phyloP scores from a whole-genome alignment of 2,113 vertebrate species.

The Cervus canadensis region DNA sequence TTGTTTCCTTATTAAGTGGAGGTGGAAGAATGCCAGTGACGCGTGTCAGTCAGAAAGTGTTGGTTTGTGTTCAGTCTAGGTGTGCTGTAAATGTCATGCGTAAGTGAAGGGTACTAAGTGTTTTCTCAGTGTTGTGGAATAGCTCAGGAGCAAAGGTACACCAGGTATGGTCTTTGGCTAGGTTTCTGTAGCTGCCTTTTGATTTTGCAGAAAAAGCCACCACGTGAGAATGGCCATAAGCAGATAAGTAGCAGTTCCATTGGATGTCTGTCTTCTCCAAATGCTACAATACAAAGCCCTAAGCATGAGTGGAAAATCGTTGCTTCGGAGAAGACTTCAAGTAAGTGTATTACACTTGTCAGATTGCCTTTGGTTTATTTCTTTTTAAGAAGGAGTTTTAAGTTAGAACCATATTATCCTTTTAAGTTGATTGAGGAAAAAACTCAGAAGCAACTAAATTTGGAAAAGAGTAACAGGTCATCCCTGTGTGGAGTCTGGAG shows the following conservation, averaged over 20 bases:
- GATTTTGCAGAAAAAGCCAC: conserved; percentile 98
- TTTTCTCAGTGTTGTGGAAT: conserved; percentile 13
- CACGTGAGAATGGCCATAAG: conserved; percentile 95
- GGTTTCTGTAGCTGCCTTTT: conserved; percentile 95
- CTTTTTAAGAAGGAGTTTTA: conserved; percentile 10
- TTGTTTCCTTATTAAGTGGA: conserved; percentile 5
- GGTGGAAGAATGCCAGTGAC: not conserved
- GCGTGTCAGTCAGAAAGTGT: not conserved
- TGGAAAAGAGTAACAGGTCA: not conserved
- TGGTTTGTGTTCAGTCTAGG: conserved; percentile 22
- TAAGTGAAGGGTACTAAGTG: not conserved
- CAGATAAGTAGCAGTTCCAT: conserved; percentile 94
- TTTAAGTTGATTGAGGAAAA: conserved; percentile 16
- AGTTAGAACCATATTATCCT: conserved; percentile 17
- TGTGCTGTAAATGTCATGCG: conserved; percentile 28
- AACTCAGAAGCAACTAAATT: conserved; percentile 3
- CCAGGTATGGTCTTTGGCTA: conserved; percentile 73
- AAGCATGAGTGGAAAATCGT: conserved; percentile 99
- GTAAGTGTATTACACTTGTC: conserved; percentile 83
- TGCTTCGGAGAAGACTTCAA: conserved; percentile 97
- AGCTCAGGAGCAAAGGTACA: conserved; percentile 72
- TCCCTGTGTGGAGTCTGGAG: not conserved
- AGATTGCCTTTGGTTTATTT: not conserved
- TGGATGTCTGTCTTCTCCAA: conserved; percentile 91
- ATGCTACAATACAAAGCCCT: conserved; percentile 87